Conservation (phyloP, 2,113 vertebrate genomes). For the Pelecanus crispus region DNA sequence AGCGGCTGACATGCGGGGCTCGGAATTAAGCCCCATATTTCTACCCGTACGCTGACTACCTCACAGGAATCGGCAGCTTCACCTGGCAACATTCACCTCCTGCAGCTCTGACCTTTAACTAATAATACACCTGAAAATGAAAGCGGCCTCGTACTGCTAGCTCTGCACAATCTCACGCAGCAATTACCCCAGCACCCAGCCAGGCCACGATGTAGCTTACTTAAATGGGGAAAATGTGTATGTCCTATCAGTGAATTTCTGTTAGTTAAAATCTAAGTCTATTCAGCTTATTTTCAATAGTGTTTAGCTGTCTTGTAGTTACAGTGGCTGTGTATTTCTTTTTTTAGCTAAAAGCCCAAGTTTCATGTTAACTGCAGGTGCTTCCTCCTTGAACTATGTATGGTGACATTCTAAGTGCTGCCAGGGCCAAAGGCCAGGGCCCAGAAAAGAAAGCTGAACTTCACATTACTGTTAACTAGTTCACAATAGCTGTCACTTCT, state of each 20-base stretch:
- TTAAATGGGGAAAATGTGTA: neutral
- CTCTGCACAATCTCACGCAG: neutral
- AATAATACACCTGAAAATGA: neutral
- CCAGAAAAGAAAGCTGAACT: neutral
- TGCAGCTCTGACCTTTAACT: neutral
- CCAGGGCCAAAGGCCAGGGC: neutral
- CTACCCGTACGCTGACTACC: accelerated
- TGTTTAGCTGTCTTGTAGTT: neutral
- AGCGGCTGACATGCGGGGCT: neutral
- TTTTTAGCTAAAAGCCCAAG: neutral
- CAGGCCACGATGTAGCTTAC: neutral
- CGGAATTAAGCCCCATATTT: neutral
- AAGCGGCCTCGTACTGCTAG: neutral
- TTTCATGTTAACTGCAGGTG: conserved; percentile 5
- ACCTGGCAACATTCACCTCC: neutral
- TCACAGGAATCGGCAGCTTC: neutral
- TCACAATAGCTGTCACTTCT: neutral
- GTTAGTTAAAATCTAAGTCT: neutral
- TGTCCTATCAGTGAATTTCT: neutral
- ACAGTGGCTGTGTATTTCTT: neutral
- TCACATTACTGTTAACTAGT: neutral
- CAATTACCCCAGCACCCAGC: neutral
- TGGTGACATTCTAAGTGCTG: neutral
- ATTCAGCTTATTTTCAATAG: neutral
- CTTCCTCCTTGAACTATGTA: neutral